A percentile compares a stretch with the other conserved stretches of the same genome.
phyloP scores from a whole-genome alignment of 2,113 vertebrate genomes.

The Nanger granti region DNA sequence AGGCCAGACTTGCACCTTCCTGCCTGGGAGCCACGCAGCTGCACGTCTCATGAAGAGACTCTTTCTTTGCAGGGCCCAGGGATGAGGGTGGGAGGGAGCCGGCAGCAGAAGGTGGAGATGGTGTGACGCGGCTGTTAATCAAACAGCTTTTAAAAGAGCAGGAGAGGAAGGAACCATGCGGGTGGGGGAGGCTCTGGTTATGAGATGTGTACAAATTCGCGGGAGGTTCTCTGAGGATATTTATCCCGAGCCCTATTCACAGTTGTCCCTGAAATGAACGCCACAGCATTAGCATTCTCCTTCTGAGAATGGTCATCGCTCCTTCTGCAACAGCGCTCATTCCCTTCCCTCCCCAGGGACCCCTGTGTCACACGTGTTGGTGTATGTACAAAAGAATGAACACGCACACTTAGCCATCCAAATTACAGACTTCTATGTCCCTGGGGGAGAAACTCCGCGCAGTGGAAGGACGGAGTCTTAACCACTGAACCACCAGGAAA shows the following conservation, averaged over 20 bases:
- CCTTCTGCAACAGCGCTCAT: not conserved
- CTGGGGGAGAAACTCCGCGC: too few relatives aligned
- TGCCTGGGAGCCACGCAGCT: not conserved
- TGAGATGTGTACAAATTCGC: not conserved
- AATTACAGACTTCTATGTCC: not conserved
- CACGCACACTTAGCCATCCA: rapidly evolving
- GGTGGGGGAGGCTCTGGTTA: conserved; percentile 14
- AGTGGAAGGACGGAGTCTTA: too few relatives aligned
- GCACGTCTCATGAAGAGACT: conserved; percentile 20
- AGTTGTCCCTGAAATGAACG: conserved; percentile 34
- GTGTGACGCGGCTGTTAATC: not conserved
- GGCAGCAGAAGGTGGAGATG: not conserved
- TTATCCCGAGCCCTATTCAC: conserved; percentile 28
- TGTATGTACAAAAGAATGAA: not conserved
- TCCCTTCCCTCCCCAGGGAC: not conserved
- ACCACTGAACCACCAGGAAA: too few relatives aligned
- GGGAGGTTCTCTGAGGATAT: conserved; percentile 56
- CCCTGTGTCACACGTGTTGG: not conserved
- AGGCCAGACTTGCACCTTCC: conserved; percentile 1
- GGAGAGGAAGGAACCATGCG: conserved; percentile 42
- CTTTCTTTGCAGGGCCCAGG: conserved; percentile 25
- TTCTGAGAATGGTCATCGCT: not conserved
- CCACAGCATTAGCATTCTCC: conserved; percentile 21
- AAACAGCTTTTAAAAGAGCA: not conserved
- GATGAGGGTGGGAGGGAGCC: not conserved